Evolutionary conservation across 2,888 invertebrate species (phyloP).

Genomic region (Yponomeuta sedellus): DNA sequence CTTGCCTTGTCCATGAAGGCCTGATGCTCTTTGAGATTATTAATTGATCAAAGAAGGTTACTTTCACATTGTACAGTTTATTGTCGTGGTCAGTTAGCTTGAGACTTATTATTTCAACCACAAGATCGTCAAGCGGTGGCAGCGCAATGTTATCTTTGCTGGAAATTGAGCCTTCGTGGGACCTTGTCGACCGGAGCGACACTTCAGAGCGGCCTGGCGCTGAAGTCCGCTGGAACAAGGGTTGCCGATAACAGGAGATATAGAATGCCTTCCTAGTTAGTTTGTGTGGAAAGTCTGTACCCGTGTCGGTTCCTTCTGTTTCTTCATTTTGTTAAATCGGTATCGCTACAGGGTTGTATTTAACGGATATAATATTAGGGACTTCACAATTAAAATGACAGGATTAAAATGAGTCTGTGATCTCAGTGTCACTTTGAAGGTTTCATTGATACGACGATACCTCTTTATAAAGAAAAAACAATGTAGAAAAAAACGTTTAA

Average conservation of each 20-base stretch:
- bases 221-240: neutral
- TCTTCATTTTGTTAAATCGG: neutral
- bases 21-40: constrained; percentile 41
- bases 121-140: constrained; percentile 37
- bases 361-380: no score
- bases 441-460: no score
- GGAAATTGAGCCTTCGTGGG: neutral
- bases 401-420: no score
- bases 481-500: no score
- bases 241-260: no score
- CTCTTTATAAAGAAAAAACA: no score
- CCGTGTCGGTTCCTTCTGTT: neutral
- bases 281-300: neutral
- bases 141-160: neutral
- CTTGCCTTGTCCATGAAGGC: constrained; percentile 32
- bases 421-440: no score
- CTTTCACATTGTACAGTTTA: constrained; percentile 20
- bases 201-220: neutral
- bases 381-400: no score
- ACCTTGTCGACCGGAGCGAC: neutral
- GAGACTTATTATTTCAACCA: constrained; percentile 40
- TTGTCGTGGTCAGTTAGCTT: constrained; percentile 37
- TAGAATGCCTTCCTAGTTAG: no score
- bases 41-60: constrained; percentile 47
- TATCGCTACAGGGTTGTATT: no score